Percentiles rank a stretch among this genome's conserved stretches.
These are phyloP conservation scores for Cavia porcellus DNA, from an alignment of 2,113 vertebrate genomes.

Conservation along the genomic window DNA sequence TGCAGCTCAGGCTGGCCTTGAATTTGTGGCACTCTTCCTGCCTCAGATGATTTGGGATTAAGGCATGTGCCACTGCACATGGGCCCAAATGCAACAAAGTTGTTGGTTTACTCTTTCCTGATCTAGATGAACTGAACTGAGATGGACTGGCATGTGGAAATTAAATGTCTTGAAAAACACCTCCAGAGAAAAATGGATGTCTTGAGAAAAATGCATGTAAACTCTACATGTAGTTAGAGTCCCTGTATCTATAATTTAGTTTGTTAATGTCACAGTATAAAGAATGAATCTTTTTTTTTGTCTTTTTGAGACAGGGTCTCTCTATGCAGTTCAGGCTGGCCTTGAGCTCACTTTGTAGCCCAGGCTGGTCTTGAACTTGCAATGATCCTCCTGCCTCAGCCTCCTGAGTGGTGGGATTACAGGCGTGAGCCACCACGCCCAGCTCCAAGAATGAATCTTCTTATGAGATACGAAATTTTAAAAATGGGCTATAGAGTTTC, in stretches of 20 bases:
- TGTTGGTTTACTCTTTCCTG: conserved; percentile 49
- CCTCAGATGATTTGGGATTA: neutral
- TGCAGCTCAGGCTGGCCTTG: neutral
- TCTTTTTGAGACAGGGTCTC: too few species aligned
- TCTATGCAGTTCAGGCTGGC: too few species aligned
- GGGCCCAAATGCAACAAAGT: neutral
- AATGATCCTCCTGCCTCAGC: too few species aligned
- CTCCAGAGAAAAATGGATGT: neutral
- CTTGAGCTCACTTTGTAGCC: too few species aligned
- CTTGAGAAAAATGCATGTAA: neutral
- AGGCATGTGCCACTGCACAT: neutral
- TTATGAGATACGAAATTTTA: neutral
- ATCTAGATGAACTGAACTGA: conserved; percentile 31
- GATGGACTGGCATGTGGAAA: conserved; percentile 32
- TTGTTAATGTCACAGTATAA: conserved; percentile 7
- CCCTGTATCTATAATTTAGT: conserved; percentile 25
- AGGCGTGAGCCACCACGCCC: too few species aligned
- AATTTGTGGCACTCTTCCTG: neutral
- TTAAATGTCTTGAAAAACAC: conserved; percentile 34
- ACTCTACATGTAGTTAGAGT: conserved; percentile 20
- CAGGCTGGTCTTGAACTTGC: too few species aligned
- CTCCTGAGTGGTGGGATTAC: too few species aligned
- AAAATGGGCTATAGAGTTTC: conserved; percentile 47
- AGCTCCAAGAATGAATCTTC: neutral
- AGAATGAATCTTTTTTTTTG: neutral